Base-by-base conservation (phyloP, 2,113 vertebrate species). In the Capreolus pygargus region DNA sequence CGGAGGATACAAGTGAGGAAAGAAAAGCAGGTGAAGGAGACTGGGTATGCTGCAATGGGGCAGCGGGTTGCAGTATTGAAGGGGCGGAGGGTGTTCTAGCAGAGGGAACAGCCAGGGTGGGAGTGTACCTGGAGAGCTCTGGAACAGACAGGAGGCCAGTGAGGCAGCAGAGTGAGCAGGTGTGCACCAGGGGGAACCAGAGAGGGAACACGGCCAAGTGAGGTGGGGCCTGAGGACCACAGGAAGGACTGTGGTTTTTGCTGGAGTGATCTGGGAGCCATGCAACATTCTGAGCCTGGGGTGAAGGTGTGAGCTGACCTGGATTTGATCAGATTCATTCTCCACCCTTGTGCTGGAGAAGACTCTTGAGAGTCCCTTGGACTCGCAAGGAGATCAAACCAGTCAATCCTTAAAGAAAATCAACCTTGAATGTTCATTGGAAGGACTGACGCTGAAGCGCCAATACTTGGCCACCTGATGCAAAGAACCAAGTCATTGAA, bases 31-130 rank as follows among this genome's bases (percentile, higher is more conserved):
- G 25, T 15, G 33, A 50, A 36, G 89, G 57, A 52, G 76, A 13
- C 0, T 3, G 57, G 23, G 7, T 10, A 4, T 21, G 94, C 7
- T 30, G 39, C 3, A 0, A 1, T 45, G 13, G 23, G 83, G 70
- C 13, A 21, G 45, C 19, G 58, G 76, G 39, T 2, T 28, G 58
- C 39, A 17, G 12, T 12, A 6, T 13, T 23, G 23, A 87, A 58
- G 67, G 15, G 60, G 27, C 25, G 19, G 43, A 10, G 45, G 74
- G 50, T n/a, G 43, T 67, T 61, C 61, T 33, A 1, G 81, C 2
- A 5, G 88, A 47, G 78, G 54, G 33, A 30, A 30, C 74, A 36
- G 47, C 52, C 60, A 30, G 36, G 52, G 30, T 25, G 39, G n/a
- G 55, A 14, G 3, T 5, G 5, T 13, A 47, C 6, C 86, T 3